Base-by-base conservation (phyloP, 2,113 vertebrate species). In the Eudorcas thomsonii region DNA sequence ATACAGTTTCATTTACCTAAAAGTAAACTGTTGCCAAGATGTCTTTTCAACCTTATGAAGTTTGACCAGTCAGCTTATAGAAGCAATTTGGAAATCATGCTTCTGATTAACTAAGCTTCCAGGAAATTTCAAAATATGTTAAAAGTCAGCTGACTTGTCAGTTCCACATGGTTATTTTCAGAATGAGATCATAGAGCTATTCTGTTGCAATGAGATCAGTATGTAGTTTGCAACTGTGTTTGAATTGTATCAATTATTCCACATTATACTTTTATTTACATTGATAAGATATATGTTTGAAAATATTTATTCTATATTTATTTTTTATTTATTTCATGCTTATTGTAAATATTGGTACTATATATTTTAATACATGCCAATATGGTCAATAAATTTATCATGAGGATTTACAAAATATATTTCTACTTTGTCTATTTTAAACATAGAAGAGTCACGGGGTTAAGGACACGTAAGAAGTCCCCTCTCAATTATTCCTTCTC, bases 41-140 rank as follows among this genome's bases (percentile, higher is more conserved):
- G n/a, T 64, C 91, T 74, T 33, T 97, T 71, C 55, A 90, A 33
- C 52, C 2, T 19, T 26, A 3, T 84, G n/a, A 57, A 16, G 1
- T 94, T 94, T 96, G 26, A 92, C 21, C 16, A 86, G 16, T 80
- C 50, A 83, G 50, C 87, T 90, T 82, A 59, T n/a, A 96, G 95
- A 6, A 96, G 2, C 67, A 16, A 50, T 88, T 11, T 59, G 85
- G 97, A 94, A 71, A 25, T 4, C 92, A 80, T 88, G 45, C 5
- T 55, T 88, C 48, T 92, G 92, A 98, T 84, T 64, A 96, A 93
- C 86, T 91, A 94, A 97, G 94, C 33, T 96, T 52, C 0, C n/a
- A 83, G 60, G 71, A 93, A 96, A 77, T 54, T 16, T 4, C 77
- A 26, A 96, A 95, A 60, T 92, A 93, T 80, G 28, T 71, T 96